Evolutionary conservation across 2,888 invertebrate genomes (phyloP).

Genomic region (Lithophane ornitopus): DNA sequence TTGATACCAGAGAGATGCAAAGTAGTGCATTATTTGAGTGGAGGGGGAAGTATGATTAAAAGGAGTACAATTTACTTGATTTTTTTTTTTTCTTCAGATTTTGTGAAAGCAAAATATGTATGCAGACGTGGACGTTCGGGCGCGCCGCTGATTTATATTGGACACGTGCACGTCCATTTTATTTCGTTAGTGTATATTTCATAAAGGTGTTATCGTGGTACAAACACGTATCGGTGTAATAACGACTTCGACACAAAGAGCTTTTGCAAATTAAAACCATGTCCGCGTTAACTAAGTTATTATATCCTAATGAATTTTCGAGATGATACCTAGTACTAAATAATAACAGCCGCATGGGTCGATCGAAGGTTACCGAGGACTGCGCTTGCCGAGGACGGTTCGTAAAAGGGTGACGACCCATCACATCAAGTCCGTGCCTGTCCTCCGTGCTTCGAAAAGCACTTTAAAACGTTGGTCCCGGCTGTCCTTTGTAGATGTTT

Average conservation of each 20-base stretch:
- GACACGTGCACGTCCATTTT: not conserved
- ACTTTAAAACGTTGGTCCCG: not conserved
- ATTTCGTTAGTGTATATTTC: constrained; percentile 19
- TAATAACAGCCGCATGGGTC: not conserved
- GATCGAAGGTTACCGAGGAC: not conserved
- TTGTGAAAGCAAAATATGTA: not conserved
- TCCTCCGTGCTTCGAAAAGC: not conserved
- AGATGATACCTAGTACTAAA: not conserved
- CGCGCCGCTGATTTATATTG: not conserved
- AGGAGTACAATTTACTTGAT: not conserved
- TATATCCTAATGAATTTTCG: not conserved
- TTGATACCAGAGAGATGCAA: not conserved
- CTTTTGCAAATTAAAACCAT: not conserved
- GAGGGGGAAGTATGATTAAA: not conserved
- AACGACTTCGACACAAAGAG: not conserved
- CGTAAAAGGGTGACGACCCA: not conserved
- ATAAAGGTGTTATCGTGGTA: constrained; percentile 4
- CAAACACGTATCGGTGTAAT: not conserved
- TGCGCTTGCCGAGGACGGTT: not conserved
- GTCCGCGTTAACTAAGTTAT: not conserved
- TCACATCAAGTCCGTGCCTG: no score
- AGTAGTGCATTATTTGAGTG: not conserved
- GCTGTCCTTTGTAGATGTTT: not conserved
- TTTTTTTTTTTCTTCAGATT: not conserved
- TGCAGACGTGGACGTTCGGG: not conserved